These are phyloP conservation scores for Parotia lawesii DNA, from an alignment of 2,113 vertebrate species.

Conservation along the genomic window DNA sequence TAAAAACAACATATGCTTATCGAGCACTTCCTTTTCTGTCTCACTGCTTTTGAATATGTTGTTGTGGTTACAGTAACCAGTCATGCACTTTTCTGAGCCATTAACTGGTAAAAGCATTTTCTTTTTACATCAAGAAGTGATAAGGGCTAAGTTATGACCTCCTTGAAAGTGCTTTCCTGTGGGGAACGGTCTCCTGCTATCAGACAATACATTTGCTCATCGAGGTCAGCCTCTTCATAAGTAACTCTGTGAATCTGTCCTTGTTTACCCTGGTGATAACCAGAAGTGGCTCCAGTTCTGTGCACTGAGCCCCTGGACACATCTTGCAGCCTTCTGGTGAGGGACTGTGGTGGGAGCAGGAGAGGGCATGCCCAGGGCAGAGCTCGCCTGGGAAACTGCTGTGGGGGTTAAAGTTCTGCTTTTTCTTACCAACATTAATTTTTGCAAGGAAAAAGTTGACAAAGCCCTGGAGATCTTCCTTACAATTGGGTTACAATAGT, in stretches of 20 bases:
- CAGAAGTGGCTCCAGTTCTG: neutral
- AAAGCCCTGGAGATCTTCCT: neutral
- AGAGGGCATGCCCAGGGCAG: neutral
- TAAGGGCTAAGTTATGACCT: constrained; percentile 13
- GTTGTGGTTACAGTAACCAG: constrained; percentile 51
- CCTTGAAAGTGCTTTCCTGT: neutral
- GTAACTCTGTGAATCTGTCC: neutral
- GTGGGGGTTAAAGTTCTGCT: neutral
- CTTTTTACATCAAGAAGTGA: neutral
- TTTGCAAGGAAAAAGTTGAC: neutral
- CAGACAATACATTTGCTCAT: neutral
- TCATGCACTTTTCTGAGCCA: constrained; percentile 25
- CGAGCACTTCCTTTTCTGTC: constrained; percentile 19
- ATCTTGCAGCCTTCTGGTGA: neutral
- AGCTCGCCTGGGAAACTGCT: neutral
- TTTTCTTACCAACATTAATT: constrained; percentile 8
- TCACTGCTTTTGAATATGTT: neutral
- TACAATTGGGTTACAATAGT: neutral
- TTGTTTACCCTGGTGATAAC: neutral
- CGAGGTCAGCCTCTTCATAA: neutral
- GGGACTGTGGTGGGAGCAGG: neutral
- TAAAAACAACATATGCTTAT: constrained; percentile 39
- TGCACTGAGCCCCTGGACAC: neutral
- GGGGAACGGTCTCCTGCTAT: neutral
- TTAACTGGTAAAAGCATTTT: constrained; percentile 55